Percentiles rank a stretch among this genome's conserved stretches.
Conservation (phyloP, 2,797 vertebrate genomes). For the Amazona finschi region DNA sequence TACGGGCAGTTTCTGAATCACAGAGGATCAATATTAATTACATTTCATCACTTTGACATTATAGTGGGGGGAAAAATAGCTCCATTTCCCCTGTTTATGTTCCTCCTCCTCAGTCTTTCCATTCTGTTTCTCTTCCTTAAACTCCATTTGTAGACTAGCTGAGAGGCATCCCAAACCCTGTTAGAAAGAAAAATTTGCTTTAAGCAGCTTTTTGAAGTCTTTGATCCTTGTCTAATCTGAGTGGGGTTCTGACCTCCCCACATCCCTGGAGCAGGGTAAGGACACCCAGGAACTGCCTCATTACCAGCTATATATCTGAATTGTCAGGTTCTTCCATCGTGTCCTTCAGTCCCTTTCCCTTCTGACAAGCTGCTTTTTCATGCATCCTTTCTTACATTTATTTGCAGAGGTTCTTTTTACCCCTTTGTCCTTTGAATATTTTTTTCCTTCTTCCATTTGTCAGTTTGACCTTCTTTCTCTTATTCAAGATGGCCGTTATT, state of each 20-base stretch:
- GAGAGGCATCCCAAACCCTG: neutral
- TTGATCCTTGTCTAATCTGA: neutral
- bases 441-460: neutral
- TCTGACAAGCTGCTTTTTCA: neutral
- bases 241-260: neutral
- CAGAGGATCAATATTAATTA: constrained; percentile 31
- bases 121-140: neutral
- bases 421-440: neutral
- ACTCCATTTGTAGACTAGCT: neutral
- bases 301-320: neutral
- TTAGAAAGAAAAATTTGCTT: neutral
- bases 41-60: neutral
- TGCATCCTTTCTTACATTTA: neutral
- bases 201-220: neutral
- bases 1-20: constrained; percentile 25
- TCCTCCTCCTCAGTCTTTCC: neutral
- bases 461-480: neutral
- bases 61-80: neutral
- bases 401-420: neutral
- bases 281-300: neutral
- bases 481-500: neutral
- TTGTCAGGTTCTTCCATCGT: neutral
- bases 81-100: neutral
- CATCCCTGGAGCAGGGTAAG: neutral
- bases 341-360: neutral